Base-by-base conservation (phyloP, 2,797 vertebrate genomes). In the Oophaga sylvatica region DNA sequence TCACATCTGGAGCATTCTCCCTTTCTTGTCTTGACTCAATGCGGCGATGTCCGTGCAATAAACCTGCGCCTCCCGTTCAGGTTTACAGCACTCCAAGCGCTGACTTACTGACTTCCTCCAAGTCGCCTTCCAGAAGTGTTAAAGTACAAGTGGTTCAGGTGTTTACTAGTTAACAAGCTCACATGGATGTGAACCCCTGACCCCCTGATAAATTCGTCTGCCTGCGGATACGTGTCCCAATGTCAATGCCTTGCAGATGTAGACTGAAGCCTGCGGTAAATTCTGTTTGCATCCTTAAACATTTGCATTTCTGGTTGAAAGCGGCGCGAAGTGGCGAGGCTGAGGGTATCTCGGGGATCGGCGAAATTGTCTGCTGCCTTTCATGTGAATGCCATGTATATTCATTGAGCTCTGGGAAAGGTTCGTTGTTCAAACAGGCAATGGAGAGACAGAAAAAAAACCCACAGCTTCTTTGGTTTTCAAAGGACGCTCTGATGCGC, bases 381-480 rank as follows among this genome's bases (percentile, higher is more conserved):
- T 89, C 80, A 89, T 89, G 88, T 89, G 60, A 83, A 86, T 81
- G 86, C 84, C 75, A 89, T 89, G 88, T 89, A 89, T 86, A 89
- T 89, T 89, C 88, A 89, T 80, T 17, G 84, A 86, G 88, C 88
- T 86, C 80, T 89, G 88, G 84, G 88, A 89, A 86, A 89, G 80
- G 84, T 86, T 89, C 53, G 62, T 89, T 89, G 86, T 89, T 89
- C 88, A 89, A 89, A 89, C 88, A 86, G 80, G 88, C 88, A 86
- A 86, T 71, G 63, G 80, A 45, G 84, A 17, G 67, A 53, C 57
- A 31, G 31, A 59, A 59, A 75, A 81, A 77, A 82, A 56, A 22
- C 20, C 67, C 45, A 56, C 88, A 56, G 75, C 77, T 63, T 41
- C 88, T 86, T 86, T 86, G 79, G 79, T 81, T 89, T 89, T 86